Evolutionary conservation across 2,888 invertebrate species (phyloP), one percentile per base, ranked within the genome.

Genomic region (Orthonevra nobilis): DNA sequence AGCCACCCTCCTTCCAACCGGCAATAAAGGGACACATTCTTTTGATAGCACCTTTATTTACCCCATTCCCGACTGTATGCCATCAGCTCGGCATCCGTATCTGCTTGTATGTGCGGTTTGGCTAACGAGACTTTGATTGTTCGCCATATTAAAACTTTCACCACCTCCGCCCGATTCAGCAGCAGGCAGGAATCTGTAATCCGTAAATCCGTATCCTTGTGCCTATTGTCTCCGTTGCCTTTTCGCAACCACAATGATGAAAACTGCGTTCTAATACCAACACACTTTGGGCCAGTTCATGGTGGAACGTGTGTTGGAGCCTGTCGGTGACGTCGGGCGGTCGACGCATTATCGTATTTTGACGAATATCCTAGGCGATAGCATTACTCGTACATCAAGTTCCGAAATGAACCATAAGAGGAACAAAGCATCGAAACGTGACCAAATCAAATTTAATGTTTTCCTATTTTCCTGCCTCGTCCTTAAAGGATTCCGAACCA

Each of bases 381-480:
- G 73, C 73, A 68, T 79, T 73, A 73, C n/a, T n/a, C n/a, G n/a
- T n/a, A n/a, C 79, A 66, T 79, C 73, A 73, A 79, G 72, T 73
- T 79, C 61, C 72, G 83, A 85, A 86, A 86, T 86, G 86, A 85
- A 85, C 86, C 86, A 86, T 86, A 86, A 86, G 87, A 86, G 86
- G 86, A 87, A 85, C 86, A 87, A 87, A 87, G 87, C 87, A 86
- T 82, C 83, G 66, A 83, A 85, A 87, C 86, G 86, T 86, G 86
- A 87, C 86, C 86, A 85, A 87, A 86, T 86, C 86, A 86, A 86
- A 85, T 86, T 86, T 86, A 86, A 87, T 85, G 87, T 83, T 82
- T 82, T 75, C 63, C 83, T 74, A 81, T 81, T 82, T 81, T 81
- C 15, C 48, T 54, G 20, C 77, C 52, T 48, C 60, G 40, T 42